These are phyloP conservation scores for Arion vulgaris DNA, from an alignment of 1,140 invertebrate genomes.

Conservation along the genomic window DNA sequence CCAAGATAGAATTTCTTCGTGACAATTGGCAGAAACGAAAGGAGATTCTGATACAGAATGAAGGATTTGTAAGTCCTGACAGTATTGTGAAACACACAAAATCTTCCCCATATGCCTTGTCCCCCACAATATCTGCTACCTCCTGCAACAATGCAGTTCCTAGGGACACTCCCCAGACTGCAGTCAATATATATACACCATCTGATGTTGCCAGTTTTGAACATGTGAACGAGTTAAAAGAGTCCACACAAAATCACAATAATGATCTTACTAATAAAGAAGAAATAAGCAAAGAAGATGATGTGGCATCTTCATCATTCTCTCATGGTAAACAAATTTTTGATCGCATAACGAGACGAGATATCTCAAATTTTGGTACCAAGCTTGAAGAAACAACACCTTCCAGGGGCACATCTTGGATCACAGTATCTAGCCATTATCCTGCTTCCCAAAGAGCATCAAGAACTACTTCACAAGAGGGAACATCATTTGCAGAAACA, in stretches of 20 bases:
- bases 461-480: not conserved
- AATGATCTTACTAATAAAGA: not conserved
- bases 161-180: not conserved
- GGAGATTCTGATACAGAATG: constrained; percentile 46
- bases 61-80: constrained; percentile 40
- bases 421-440: not conserved
- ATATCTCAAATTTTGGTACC: not conserved
- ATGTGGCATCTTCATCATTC: not conserved
- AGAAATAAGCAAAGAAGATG: not conserved
- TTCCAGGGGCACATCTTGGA: too few species aligned
- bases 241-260: not conserved
- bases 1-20: constrained; percentile 43
- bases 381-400: not conserved
- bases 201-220: not conserved
- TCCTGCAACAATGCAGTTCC: not conserved
- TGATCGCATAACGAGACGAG: not conserved
- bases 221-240: not conserved
- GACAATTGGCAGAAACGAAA: constrained; percentile 49
- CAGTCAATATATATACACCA: not conserved
- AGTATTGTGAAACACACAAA: not conserved
- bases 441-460: not conserved
- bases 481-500: not conserved
- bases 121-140: not conserved
- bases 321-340: not conserved
- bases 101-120: not conserved